Evolutionary conservation across 2,797 vertebrate species (phyloP), one percentile per base, ranked within the genome.

Genomic region (Rhinichthys osculus): DNA sequence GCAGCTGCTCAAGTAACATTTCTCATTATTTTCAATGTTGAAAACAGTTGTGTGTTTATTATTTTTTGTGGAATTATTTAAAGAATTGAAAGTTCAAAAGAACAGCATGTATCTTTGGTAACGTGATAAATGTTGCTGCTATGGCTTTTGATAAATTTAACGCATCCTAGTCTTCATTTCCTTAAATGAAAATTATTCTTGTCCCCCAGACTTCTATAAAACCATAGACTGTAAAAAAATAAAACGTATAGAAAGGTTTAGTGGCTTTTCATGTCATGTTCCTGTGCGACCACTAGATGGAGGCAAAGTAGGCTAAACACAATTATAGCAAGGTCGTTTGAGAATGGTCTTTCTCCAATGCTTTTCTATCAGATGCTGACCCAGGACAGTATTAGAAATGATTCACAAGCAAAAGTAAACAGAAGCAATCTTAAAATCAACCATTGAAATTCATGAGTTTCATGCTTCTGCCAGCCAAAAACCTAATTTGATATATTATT

Each of bases 271-370:
- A 13, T 77, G 16, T 78, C 42, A 70, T 72, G 27, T 35, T 64
- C 4, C 3, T 4, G 38, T 78, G 27, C 21, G 30, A 52, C 72
- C 87, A 85, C 47, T 83, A 88, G 89, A 69, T 85, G 84, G 86
- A 77, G 57, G 35, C 78, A 85, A 81, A 87, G 81, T 66, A 50
- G 16, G 0, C 47, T 50, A 74, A 71, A 81, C 8, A 27, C 4
- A 72, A 47, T 42, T 9, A 21, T 44, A 27, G 9, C 21, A 2
- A 23, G 5, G 17, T 17, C 4, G 3, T 69, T 35, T 40, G 21
- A 40, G 21, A 13, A 16, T 3, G 3, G 66, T 11, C 40, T 59
- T 62, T 74, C 23, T 62, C 14, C 27, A 69, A 35, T 9, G 14
- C 0, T 38, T 78, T 59, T 54, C 30, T 30, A 76, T 30, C 47